A percentile compares a stretch with the other conserved stretches of the same genome.
These are phyloP conservation scores for Allolobophora icterica DNA, from an alignment of 2,888 invertebrate species.

Conservation along the genomic window DNA sequence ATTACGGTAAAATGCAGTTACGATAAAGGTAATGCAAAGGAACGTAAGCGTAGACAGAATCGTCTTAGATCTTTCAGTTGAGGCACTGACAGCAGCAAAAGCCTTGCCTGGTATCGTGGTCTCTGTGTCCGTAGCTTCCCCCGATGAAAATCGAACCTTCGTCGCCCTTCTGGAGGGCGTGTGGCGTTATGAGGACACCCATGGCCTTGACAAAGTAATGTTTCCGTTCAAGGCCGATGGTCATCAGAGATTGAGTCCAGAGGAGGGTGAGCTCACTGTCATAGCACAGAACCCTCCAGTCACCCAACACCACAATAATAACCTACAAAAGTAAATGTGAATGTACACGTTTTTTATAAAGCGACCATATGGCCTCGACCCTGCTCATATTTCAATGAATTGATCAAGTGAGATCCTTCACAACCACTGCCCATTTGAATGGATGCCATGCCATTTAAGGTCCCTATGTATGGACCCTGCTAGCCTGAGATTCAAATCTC, in stretches of 20 bases:
- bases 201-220: conserved; percentile 57
- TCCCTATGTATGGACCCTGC: too few species aligned
- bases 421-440: too few species aligned
- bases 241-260: conserved; percentile 56
- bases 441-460: too few species aligned
- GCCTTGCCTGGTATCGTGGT: conserved; percentile 42
- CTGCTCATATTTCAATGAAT: too few species aligned
- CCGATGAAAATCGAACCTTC: conserved; percentile 58
- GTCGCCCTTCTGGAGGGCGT: conserved; percentile 57
- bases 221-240: conserved; percentile 50
- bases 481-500: too few species aligned
- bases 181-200: conserved; percentile 55
- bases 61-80: background rate
- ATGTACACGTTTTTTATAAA: too few species aligned
- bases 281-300: conserved; percentile 61
- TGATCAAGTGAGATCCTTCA: too few species aligned
- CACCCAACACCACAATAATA: conserved; percentile 58
- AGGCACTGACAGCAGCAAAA: background rate
- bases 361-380: too few species aligned
- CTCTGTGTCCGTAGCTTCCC: conserved; percentile 57
- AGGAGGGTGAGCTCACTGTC: conserved; percentile 53
- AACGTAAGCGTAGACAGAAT: background rate
- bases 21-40: background rate
- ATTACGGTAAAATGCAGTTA: background rate
- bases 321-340: conserved; percentile 50